Conservation (phyloP, 2,113 vertebrate genomes). For the Chloropsis cyanopogon region DNA sequence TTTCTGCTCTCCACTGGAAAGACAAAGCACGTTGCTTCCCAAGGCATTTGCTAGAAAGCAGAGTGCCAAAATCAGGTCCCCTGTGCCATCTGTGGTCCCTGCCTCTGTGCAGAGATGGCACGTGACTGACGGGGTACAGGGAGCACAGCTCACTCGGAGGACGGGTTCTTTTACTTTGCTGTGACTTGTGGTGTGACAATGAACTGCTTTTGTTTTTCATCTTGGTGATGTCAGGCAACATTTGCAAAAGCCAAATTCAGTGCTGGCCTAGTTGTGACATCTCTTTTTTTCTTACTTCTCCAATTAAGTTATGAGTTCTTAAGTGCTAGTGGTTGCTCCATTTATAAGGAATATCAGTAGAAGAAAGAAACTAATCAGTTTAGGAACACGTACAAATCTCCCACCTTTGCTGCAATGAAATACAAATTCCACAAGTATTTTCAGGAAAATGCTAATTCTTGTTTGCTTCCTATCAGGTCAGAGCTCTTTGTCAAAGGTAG, state of each 20-base stretch:
- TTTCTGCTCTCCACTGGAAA: not conserved
- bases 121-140: fast-evolving
- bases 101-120: not conserved
- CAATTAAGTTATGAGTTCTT: not conserved
- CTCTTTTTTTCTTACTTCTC: not conserved
- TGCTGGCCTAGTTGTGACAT: not conserved
- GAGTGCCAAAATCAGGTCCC: not conserved
- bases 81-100: not conserved
- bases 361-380: not conserved
- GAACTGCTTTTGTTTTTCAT: not conserved
- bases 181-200: not conserved
- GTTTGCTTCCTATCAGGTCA: not conserved
- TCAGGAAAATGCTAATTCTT: not conserved
- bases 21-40: not conserved
- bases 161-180: not conserved
- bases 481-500: not conserved
- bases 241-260: not conserved
- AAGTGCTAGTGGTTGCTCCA: not conserved
- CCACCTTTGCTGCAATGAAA: not conserved
- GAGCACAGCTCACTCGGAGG: not conserved
- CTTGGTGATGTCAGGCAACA: not conserved
- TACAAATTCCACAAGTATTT: not conserved
- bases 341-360: not conserved
- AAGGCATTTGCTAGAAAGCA: not conserved
- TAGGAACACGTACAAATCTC: not conserved